phyloP scores from a whole-genome alignment of 2,113 vertebrate species.

The Trinectes maculatus region DNA sequence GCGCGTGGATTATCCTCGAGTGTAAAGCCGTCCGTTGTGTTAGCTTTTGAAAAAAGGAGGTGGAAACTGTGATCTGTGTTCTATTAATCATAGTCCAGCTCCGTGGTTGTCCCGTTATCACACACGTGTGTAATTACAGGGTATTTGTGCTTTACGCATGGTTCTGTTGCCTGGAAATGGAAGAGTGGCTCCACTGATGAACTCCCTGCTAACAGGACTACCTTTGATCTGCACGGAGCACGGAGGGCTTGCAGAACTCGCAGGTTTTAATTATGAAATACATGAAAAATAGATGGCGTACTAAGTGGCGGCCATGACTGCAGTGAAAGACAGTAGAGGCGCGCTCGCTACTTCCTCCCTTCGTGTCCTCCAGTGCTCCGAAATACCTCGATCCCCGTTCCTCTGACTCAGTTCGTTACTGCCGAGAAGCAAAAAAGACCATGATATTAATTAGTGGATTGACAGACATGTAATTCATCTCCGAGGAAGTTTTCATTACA shows the following conservation, averaged over 20 bases:
- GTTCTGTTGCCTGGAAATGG: slow-evolving; percentile 63
- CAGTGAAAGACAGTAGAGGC: slow-evolving; percentile 58
- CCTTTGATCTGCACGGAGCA: slow-evolving; percentile 79
- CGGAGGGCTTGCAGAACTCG: slow-evolving; percentile 69
- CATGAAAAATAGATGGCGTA: slow-evolving; percentile 82
- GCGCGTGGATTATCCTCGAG: slow-evolving; percentile 51
- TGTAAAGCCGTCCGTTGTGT: slow-evolving; percentile 68
- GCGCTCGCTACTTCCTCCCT: slow-evolving; percentile 52
- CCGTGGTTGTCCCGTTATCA: slow-evolving; percentile 62
- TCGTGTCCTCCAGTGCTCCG: slow-evolving; percentile 59
- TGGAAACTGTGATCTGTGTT: slow-evolving; percentile 71
- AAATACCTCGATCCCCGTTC: slow-evolving; percentile 42
- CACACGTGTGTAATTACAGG: slow-evolving; percentile 65
- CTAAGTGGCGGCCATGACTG: slow-evolving; percentile 78
- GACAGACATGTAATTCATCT: slow-evolving; percentile 83
- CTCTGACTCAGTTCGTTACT: slow-evolving; percentile 61
- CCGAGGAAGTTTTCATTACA: slow-evolving; percentile 81
- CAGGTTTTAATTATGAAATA: slow-evolving; percentile 84
- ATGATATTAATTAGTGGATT: slow-evolving; percentile 83
- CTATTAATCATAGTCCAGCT: slow-evolving; percentile 76
- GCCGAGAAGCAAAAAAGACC: slow-evolving; percentile 53
- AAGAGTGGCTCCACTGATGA: slow-evolving; percentile 74
- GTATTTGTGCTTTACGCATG: slow-evolving; percentile 71
- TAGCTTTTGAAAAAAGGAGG: slow-evolving; percentile 69
- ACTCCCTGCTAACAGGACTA: slow-evolving; percentile 75